Evolutionary conservation across 2,113 vertebrate genomes (phyloP), one percentile per base, ranked within the genome.

Genomic region (Phrynosoma blainvillii): DNA sequence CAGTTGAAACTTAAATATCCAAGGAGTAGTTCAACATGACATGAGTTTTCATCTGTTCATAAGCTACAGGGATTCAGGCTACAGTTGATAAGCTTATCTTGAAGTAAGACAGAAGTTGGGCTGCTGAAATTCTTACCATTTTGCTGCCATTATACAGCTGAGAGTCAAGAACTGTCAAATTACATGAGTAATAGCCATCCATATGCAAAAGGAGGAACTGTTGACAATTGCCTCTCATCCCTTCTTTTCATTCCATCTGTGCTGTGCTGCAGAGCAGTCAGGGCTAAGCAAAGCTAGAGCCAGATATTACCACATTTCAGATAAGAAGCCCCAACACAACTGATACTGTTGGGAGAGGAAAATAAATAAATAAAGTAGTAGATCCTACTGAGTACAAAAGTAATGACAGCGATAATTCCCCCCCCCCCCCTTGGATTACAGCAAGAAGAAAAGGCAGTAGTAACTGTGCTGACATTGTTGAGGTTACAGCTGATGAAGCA

Each of bases 141-240:
- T 92, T 91, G 56, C 79, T 93, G 91, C 85, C 91, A 90, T 93
- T 93, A 90, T 93, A 78, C 89, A 94, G 93, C 94, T 95, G 92
- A 95, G 93, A 96, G 94, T 94, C 92, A 91, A 90, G 92, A 95
- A 16, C 93, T 95, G 96, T 95, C 95, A 96, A 91, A 85, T 74
- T 90, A 40, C 78, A 93, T 93, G 94, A 96, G 93, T 94, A 94
- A 95, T 96, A 90, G 90, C 92, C 94, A 87, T 91, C 94, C 73
- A 1, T 40, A 12, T 95, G 95, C 93, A 94, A 95, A 93, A 87
- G 71, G 93, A 92, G 0, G 42, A 95, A 75, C 84, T 95, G 93
- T 88, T 93, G 96, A 94, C 92, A 94, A 90, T 92, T 86, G 91
- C 93, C 84, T 90, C 42, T 91, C 88, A 14, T 92, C 93, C 85